Base-by-base conservation (phyloP, 2,113 vertebrate species). In the Pterocles orientalis region DNA sequence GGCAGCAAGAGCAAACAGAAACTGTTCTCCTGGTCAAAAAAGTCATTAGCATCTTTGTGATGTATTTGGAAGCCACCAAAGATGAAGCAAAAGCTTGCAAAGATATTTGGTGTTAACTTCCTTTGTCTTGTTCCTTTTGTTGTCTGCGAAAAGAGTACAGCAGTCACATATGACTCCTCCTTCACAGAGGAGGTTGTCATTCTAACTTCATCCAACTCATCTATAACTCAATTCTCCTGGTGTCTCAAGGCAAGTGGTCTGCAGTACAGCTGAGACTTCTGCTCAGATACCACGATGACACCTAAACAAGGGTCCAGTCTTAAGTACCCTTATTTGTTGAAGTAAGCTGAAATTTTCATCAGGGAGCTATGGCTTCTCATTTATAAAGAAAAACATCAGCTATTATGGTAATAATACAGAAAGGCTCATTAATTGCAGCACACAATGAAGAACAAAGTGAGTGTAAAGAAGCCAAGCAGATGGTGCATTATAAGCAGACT, bases 361-460 rank as follows among this genome's bases (percentile, higher is more conserved):
- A 80, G 79, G 91, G 82, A 90, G 47, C 50, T 90, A n/a, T 95
- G 70, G 79, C 56, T 78, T 95, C 60, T 95, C 92, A 90, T 94
- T 95, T 96, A 84, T 93, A 83, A 94, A 94, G 90, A 36, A 93
- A 96, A 96, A 94, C 95, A 92, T 87, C 31, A 70, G 58, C 82
- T 87, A 89, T 88, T 93, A 94, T 86, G 62, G 79, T 93, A 88
- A 90, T 94, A 97, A 94, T 95, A 86, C 48, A 77, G 93, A 88
- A 97, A 95, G 72, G 41, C 72, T 96, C 96, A 95, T 97, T 96
- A 97, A 97, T 97, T 97, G 94, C 62, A 87, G 79, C 94, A 90
- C 86, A 89, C 85, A 90, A 45, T 88, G 61, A 94, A 95, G 86
- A 94, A 94, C 72, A 92, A 94, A 96, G 65, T 0, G 2, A 92